Conservation (phyloP, 1,140 invertebrate species). For the Colletes latitarsis region DNA sequence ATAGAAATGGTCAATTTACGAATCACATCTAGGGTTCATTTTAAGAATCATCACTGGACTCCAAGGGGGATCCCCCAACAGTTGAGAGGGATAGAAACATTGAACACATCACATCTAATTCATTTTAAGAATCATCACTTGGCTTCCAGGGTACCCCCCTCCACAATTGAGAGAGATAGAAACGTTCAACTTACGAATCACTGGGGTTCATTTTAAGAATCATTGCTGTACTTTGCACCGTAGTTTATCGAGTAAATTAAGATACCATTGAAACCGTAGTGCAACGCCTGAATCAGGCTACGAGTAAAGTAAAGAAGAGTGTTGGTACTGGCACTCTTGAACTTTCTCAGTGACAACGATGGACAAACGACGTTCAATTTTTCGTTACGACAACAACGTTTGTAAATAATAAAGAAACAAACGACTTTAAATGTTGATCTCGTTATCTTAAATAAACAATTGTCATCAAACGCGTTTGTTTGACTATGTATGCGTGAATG, state of each 20-base stretch:
- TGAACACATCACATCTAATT: too few relatives aligned
- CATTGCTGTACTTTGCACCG: not conserved
- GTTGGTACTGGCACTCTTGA: not conserved
- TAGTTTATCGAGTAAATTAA: conserved; percentile 9
- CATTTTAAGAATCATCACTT: too few relatives aligned
- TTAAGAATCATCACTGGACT: too few relatives aligned
- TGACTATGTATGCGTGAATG: not conserved
- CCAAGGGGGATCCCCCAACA: too few relatives aligned
- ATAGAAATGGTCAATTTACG: too few relatives aligned
- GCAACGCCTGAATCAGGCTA: not conserved
- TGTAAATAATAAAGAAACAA: not conserved
- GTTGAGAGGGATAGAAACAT: too few relatives aligned
- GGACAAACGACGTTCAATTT: not conserved
- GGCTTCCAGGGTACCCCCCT: too few relatives aligned
- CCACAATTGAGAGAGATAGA: too few relatives aligned
- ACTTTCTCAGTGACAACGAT: conserved; percentile 3
- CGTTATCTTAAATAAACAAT: conserved; percentile 16
- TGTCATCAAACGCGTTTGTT: not conserved
- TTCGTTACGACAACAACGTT: not conserved
- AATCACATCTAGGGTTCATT: too few relatives aligned
- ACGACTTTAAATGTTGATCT: conserved; percentile 32
- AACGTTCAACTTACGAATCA: too few relatives aligned
- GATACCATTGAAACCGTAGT: not conserved
- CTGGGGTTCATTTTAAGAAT: too few relatives aligned
- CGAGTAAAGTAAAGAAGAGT: not conserved